Evolutionary conservation across 2,888 invertebrate genomes (phyloP).

Genomic region (Drosophila birchii): DNA sequence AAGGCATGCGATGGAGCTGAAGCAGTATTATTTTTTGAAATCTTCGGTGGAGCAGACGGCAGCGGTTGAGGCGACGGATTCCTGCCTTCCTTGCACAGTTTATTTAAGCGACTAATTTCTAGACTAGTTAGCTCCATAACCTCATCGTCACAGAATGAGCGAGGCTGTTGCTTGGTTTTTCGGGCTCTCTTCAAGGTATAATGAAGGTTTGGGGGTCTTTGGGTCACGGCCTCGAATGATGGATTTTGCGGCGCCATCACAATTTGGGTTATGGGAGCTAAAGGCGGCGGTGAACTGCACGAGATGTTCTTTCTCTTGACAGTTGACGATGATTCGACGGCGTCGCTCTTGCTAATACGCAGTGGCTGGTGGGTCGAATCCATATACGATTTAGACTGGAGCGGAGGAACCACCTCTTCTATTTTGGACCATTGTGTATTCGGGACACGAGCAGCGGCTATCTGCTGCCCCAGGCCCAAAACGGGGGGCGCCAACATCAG

Average conservation of each 20-base stretch:
- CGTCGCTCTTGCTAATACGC: slow-evolving; percentile 11
- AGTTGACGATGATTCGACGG: not conserved
- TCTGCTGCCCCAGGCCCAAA: slow-evolving; percentile 20
- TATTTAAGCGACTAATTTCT: slow-evolving; percentile 25
- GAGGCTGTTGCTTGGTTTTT: slow-evolving; percentile 71
- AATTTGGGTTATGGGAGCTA: slow-evolving; percentile 51
- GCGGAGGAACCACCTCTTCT: not conserved
- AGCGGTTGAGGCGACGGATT: not conserved
- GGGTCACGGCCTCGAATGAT: slow-evolving; percentile 62
- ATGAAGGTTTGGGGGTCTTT: slow-evolving; percentile 82
- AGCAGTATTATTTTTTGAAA: not conserved
- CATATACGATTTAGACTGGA: not conserved
- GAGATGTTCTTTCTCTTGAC: slow-evolving; percentile 8
- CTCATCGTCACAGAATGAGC: slow-evolving; percentile 60
- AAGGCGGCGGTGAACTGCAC: slow-evolving; percentile 54
- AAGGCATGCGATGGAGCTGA: not conserved
- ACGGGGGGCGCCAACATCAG: slow-evolving; percentile 43
- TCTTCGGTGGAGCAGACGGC: not conserved
- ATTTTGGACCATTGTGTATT: not conserved
- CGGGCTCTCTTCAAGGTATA: slow-evolving; percentile 82
- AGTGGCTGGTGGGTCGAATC: slow-evolving; percentile 29
- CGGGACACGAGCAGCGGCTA: slow-evolving; percentile 10
- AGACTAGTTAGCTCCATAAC: slow-evolving; percentile 54
- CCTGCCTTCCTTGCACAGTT: slow-evolving; percentile 5
- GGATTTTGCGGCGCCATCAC: not conserved